phyloP scores from a whole-genome alignment of 2,113 vertebrate species.

The Phrynosoma platyrhinos region DNA sequence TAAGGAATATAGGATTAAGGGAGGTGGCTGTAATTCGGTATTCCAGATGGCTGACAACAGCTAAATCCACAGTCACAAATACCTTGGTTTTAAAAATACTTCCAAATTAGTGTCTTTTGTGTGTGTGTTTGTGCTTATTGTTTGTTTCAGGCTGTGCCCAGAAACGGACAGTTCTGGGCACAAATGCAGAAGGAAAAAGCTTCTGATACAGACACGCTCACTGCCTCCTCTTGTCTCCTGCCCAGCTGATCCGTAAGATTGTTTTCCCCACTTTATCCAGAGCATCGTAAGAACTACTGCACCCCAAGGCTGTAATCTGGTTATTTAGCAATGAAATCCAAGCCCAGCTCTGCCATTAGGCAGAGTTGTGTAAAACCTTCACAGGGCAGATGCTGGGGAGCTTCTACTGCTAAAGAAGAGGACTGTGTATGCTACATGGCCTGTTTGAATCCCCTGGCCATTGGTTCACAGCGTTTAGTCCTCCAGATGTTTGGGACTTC shows the following conservation, averaged over 20 bases:
- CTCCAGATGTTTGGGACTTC: no score
- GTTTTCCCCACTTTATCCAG: background rate
- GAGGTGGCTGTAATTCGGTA: conserved; percentile 83
- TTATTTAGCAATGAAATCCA: background rate
- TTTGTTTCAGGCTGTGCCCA: background rate
- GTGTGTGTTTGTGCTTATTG: conserved; percentile 13
- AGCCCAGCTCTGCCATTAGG: no score
- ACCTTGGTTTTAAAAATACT: conserved; percentile 76
- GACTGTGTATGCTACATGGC: no score
- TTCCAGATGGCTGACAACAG: conserved; percentile 84
- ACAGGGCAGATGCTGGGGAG: no score
- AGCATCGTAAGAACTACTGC: background rate
- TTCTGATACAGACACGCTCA: background rate
- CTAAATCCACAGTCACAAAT: conserved; percentile 77
- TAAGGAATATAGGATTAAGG: conserved; percentile 83
- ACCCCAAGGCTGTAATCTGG: background rate
- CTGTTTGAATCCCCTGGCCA: no score
- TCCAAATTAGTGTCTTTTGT: conserved; percentile 73
- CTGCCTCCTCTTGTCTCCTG: background rate
- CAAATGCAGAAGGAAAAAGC: background rate
- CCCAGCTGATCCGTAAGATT: background rate
- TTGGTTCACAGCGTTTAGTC: no score
- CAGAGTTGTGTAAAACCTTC: no score
- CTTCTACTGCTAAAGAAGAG: no score
- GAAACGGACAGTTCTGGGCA: background rate